Base-by-base conservation (phyloP, 1,140 invertebrate genomes). In the Pissodes strobi region DNA sequence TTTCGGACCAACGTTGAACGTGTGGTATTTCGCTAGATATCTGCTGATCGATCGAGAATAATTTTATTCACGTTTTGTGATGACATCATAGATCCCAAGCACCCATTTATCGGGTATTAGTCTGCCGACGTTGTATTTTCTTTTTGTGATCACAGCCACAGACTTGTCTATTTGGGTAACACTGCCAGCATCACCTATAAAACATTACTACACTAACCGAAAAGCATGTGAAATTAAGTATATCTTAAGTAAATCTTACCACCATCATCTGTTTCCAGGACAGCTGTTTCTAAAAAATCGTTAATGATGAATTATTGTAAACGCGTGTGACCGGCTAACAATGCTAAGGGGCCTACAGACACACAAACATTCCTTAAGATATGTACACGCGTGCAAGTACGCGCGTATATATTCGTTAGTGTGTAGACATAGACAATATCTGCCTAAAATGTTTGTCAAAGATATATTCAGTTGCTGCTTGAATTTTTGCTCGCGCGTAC, bases 151-250 rank as follows among this genome's bases (percentile, higher is more conserved):
- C n/a, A n/a, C n/a, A n/a, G n/a, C 27, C 5, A 52, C n/a, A 34
- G 21, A 27, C 19, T 52, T 23, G 17, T 52, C 49, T 5, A 52
- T 34, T 23, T 22, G 45, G 6, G 5, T 13, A 43, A 43, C 13
- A 43, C 39, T 5, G 9, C 39, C 39, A 10, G 19, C 4, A 22
- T 34, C 52, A 55, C 52, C 52, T 52, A 52, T n/a, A 52, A 52
- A 27, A 52, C 25, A 4, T 0, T 30, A 30, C 9, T 30, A n/a
- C n/a, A n/a, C n/a, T n/a, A n/a, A n/a, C n/a, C n/a, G n/a, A n/a
- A n/a, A n/a, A n/a, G n/a, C n/a, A n/a, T n/a, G n/a, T n/a, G n/a
- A n/a, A n/a, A n/a, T n/a, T n/a, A n/a, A n/a, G n/a, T n/a, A n/a
- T n/a, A n/a, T n/a, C n/a, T n/a, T n/a, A n/a, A n/a, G n/a, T n/a